Base-by-base conservation (phyloP, 2,888 invertebrate genomes). In the Xestobium rufovillosum region DNA sequence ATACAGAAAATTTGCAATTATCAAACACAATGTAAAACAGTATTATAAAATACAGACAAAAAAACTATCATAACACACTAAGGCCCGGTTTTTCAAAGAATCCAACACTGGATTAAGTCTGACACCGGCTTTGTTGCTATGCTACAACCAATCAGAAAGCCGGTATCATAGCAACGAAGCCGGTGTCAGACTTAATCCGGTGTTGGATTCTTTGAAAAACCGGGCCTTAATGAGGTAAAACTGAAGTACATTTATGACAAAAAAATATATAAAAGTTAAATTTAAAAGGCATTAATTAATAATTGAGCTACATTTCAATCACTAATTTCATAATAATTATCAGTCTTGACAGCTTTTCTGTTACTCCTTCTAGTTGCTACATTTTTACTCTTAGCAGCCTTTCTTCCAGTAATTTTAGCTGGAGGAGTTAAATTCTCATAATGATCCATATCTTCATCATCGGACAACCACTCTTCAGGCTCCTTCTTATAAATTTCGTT, bases 291-390 rank as follows among this genome's bases (percentile, higher is more conserved):
- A 19, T 19, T 19, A 19, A 6, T 8, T 8, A 8, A 19, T 19
- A 19, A 6, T 19, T 19, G 23, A 19, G n/a, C 6, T 19, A 19
- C 23, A 19, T 17, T 31, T 51, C 48, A 55, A 38, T 59, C 56
- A 42, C 55, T 56, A 31, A 39, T 42, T 26, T 52, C 53, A 34
- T 36, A 38, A 11, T 26, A 14, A 34, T 52, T 48, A 23, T 53
- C 52, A 51, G 49, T 51, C 50, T 54, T 55, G 31, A 47, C 40
- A 11, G 38, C 38, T 42, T 54, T 60, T 45, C 55, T 52, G 14
- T 49, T 38, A 34, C 51, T 60, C 47, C 56, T 61, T 38, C 54
- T 52, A 6, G 51, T 49, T 14, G 43, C 49, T 15, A 45, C 38
- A 33, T 45, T 51, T 6, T 32, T 32, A 14, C 36, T 41, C 43